Conservation (phyloP, 2,888 invertebrate species). For the Pinctada fucata region DNA sequence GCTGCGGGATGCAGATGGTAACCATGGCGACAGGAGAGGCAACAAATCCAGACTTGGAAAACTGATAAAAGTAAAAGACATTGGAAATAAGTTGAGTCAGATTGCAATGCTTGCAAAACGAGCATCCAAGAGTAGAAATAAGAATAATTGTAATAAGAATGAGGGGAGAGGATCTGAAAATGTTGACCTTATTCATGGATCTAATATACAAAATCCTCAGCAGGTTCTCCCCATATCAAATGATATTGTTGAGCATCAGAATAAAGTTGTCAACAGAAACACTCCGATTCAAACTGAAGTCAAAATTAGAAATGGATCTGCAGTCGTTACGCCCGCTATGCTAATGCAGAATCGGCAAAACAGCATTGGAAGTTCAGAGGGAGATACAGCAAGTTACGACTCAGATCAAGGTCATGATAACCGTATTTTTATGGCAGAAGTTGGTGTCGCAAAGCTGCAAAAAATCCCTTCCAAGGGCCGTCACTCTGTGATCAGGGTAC, state of each 20-base stretch:
- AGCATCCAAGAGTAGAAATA: constrained; percentile 13
- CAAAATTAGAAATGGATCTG: constrained; percentile 60
- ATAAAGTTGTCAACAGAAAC: background rate
- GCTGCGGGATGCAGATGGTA: constrained; percentile 11
- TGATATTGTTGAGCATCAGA: background rate
- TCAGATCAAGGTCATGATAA: constrained; percentile 14
- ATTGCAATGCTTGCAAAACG: constrained; percentile 49
- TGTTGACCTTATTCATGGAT: constrained; percentile 2
- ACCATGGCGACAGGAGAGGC: constrained; percentile 32
- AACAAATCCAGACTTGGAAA: constrained; percentile 48
- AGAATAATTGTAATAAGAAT: constrained; percentile 20
- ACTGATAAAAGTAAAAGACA: constrained; percentile 61
- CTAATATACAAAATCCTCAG: background rate
- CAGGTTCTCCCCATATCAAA: constrained; percentile 11
- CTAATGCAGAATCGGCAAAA: constrained; percentile 32
- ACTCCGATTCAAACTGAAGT: constrained; percentile 65
- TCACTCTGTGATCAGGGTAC: constrained; percentile 46
- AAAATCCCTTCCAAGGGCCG: constrained; percentile 33
- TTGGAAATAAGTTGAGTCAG: constrained; percentile 54
- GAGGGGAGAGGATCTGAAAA: background rate
- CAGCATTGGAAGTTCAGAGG: constrained; percentile 35
- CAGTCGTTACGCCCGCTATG: constrained; percentile 54
- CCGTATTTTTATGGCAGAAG: constrained; percentile 47
- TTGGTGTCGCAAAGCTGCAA: constrained; percentile 57
- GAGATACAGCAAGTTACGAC: background rate